Evolutionary conservation across 2,113 vertebrate genomes (phyloP), one percentile per base, ranked within the genome.

Genomic region (Cariama cristata): DNA sequence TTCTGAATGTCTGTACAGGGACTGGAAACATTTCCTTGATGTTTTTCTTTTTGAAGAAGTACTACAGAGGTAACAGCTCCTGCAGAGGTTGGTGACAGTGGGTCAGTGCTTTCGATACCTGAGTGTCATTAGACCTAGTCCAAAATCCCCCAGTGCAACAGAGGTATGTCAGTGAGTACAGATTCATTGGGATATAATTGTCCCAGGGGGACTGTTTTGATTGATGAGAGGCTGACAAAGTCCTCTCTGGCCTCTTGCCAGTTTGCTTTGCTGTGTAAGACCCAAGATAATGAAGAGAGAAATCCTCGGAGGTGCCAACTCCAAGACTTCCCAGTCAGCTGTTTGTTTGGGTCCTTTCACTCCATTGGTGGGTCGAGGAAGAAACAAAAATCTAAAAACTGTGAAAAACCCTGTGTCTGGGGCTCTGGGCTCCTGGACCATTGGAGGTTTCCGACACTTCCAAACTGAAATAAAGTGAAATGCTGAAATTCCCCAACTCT

Each of bases 341-440:
- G 5, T 55, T 17, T 79, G 11, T 38, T 32, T 75, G 40, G 5
- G 30, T 60, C 30, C 7, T 75, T 35, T 92, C 21, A 8, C 14
- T 49, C 23, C 15, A 15, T 44, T 1, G 2, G 8, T 33, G 23
- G 16, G 9, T 50, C 60, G 8, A 92, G 7, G 9, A 6, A 7
- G 2, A 74, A 26, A 26, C 3, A 74, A 62, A 84, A 74, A 38
- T 26, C 9, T 8, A 10, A 67, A 45, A 42, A 8, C 27, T 75
- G 18, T 53, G 28, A 5, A 69, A 73, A 82, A 14, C 4, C 20
- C 2, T 0, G 0, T 55, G 6, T 23, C 32, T 42, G 4, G 9
- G n/a, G 19, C 49, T 79, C 44, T 52, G 58, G 23, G 12, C 4
- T 83, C 11, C 49, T 66, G 55, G 38, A 27, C 8, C 12, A 3